phyloP scores from a whole-genome alignment of 2,797 vertebrate species.

The Peromyscus attwateri region DNA sequence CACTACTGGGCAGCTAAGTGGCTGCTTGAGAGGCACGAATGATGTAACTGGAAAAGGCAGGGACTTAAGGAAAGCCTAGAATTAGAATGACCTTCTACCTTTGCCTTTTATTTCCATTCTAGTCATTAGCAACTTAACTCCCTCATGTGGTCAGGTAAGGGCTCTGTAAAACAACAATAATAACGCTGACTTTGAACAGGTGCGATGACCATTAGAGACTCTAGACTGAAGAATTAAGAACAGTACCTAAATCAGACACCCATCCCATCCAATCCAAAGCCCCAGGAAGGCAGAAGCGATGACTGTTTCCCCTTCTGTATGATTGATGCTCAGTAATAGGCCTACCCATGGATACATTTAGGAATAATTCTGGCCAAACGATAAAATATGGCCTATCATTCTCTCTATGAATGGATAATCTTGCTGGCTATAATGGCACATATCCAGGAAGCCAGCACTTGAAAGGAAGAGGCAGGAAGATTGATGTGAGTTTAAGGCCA shows the following conservation, averaged over 20 bases:
- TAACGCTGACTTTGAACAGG: neutral
- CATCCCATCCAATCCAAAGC: neutral
- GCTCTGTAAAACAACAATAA: neutral
- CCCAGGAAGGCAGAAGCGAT: neutral
- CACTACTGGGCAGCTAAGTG: neutral
- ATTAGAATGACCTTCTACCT: neutral
- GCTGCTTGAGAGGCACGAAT: neutral
- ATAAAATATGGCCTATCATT: neutral
- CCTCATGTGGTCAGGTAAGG: too few relatives aligned
- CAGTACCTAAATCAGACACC: neutral
- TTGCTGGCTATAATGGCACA: too few relatives aligned
- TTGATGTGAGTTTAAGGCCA: neutral
- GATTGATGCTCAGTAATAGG: neutral
- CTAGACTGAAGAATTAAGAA: neutral
- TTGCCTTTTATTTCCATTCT: neutral
- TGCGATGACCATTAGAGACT: neutral
- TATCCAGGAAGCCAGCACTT: neutral
- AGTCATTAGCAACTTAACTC: neutral
- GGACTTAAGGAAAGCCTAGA: neutral
- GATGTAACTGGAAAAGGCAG: neutral
- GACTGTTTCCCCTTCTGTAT: neutral
- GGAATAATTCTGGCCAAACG: neutral
- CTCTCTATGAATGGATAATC: neutral
- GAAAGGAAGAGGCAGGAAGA: neutral
- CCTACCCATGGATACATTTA: neutral